These are phyloP conservation scores for Megathymus violae DNA, from an alignment of 1,140 invertebrate genomes.

Conservation along the genomic window DNA sequence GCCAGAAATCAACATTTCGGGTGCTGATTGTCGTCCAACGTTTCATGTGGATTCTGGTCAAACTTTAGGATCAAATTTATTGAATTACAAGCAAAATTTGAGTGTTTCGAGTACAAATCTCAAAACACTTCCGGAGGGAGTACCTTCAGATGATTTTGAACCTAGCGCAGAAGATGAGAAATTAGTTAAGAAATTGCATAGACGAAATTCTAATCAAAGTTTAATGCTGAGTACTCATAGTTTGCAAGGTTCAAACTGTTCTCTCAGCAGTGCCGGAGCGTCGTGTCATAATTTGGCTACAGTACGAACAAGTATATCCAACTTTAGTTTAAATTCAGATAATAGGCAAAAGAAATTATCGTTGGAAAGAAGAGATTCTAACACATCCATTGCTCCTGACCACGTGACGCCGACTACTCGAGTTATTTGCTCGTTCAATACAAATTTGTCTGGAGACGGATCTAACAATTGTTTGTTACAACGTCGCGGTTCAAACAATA, in stretches of 20 bases:
- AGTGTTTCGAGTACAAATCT: constrained; percentile 86
- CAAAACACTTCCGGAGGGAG: constrained; percentile 87
- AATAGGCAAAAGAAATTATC: constrained; percentile 84
- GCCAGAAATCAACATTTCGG: constrained; percentile 67
- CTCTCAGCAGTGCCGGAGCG: constrained; percentile 73
- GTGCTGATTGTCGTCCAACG: constrained; percentile 47
- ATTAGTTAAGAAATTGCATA: constrained; percentile 83
- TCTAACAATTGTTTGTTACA: constrained; percentile 89
- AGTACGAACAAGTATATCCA: constrained; percentile 77
- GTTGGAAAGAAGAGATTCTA: constrained; percentile 92
- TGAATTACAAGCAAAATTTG: constrained; percentile 80
- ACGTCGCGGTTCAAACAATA: constrained; percentile 94
- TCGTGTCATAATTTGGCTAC: constrained; percentile 76
- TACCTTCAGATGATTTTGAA: constrained; percentile 86
- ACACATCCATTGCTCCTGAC: constrained; percentile 89
- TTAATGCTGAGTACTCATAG: constrained; percentile 88
- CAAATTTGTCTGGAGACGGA: constrained; percentile 61
- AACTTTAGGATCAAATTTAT: constrained; percentile 74
- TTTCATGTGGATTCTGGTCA: constrained; percentile 55
- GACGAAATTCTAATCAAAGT: constrained; percentile 94
- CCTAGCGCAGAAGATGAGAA: constrained; percentile 73
- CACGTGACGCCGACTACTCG: constrained; percentile 68
- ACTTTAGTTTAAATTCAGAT: constrained; percentile 80
- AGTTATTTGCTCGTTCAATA: constrained; percentile 71
- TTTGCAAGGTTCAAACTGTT: constrained; percentile 79